These are phyloP conservation scores for Tetramorium bicarinatum DNA, from an alignment of 2,888 invertebrate genomes.

Conservation along the genomic window DNA sequence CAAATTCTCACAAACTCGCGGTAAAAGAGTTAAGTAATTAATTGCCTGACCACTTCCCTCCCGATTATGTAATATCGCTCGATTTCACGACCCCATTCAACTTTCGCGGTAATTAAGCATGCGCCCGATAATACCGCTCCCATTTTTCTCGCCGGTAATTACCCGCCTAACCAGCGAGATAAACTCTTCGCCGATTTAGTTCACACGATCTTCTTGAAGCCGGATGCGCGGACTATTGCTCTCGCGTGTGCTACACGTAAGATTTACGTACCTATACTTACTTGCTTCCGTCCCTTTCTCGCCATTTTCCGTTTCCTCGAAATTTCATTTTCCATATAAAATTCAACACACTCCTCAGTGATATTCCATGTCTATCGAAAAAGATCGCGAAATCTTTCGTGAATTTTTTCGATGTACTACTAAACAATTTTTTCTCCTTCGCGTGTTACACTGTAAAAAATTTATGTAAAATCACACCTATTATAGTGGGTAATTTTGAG, in stretches of 20 bases:
- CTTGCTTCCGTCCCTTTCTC: not conserved
- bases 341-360: constrained; percentile 9
- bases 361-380: not conserved
- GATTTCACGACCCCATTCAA: constrained; percentile 41
- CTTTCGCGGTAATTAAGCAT: constrained; percentile 39
- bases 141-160: constrained; percentile 35
- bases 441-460: not conserved
- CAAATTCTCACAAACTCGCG: constrained; percentile 21
- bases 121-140: constrained; percentile 31
- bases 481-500: no score
- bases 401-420: constrained; percentile 11
- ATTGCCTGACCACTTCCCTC: constrained; percentile 12
- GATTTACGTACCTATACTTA: not conserved
- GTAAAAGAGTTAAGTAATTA: constrained; percentile 35
- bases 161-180: constrained; percentile 6
- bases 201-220: constrained; percentile 40
- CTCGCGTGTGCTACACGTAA: not conserved
- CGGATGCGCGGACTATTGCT: not conserved
- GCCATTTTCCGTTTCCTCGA: not conserved
- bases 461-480: no score
- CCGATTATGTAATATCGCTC: constrained; percentile 32
- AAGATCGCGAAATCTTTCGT: constrained; percentile 45
- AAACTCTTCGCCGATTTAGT: constrained; percentile 34
- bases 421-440: constrained; percentile 46
- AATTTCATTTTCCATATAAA: not conserved